A percentile compares a stretch with the other conserved stretches of the same genome.
Evolutionary conservation across 2,888 invertebrate species (phyloP).

Genomic region (Penaeus monodon): DNA sequence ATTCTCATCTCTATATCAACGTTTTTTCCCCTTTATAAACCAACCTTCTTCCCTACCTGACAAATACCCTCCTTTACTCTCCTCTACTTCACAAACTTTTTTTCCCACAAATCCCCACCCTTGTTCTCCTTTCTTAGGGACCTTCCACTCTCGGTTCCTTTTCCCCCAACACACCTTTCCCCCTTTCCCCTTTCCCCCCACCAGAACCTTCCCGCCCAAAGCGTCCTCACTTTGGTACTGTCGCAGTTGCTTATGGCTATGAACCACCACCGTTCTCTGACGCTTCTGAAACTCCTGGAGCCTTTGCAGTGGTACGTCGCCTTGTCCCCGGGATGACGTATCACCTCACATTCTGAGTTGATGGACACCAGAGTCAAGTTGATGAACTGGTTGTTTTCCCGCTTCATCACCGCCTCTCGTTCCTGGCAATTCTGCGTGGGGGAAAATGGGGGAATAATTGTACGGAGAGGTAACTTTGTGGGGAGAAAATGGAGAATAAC

Average conservation of each 20-base stretch:
- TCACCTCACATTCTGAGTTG: conserved; percentile 71
- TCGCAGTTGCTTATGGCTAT: conserved; percentile 87
- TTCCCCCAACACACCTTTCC: too few relatives aligned
- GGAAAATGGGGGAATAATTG: neutral
- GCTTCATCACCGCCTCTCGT: conserved; percentile 79
- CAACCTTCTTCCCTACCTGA: too few relatives aligned
- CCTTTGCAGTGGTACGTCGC: conserved; percentile 74
- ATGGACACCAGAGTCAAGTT: conserved; percentile 78
- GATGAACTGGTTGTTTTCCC: conserved; percentile 78
- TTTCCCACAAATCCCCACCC: too few relatives aligned
- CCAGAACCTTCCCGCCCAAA: neutral
- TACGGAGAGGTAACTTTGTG: neutral
- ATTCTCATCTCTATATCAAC: too few relatives aligned
- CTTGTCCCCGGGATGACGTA: conserved; percentile 53
- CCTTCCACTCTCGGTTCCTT: too few relatives aligned
- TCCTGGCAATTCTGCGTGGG: conserved; percentile 79
- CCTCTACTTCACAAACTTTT: too few relatives aligned
- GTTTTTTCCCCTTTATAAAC: too few relatives aligned
- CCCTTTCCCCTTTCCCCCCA: neutral
- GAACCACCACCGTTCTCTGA: conserved; percentile 94
- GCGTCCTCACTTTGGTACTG: conserved; percentile 73
- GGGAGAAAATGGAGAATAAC: neutral
- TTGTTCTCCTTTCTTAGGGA: too few relatives aligned
- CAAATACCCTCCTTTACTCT: too few relatives aligned
- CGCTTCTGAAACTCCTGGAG: conserved; percentile 81